phyloP scores from a whole-genome alignment of 2,797 vertebrate genomes.

The Sebastes itinus region DNA sequence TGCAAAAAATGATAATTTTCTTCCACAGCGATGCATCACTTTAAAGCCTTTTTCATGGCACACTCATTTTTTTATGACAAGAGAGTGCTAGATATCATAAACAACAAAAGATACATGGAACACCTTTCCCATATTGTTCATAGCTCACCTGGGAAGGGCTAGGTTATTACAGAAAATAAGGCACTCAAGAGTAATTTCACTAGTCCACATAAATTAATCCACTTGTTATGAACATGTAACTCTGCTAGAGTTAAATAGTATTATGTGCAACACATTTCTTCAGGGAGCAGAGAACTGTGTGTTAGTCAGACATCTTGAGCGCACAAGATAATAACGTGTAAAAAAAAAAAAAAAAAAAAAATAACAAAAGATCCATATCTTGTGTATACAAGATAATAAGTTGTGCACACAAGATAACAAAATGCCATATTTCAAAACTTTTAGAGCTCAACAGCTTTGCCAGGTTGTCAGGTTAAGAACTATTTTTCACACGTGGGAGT shows the following conservation, averaged over 20 bases:
- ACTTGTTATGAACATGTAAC: neutral
- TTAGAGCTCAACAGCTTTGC: neutral
- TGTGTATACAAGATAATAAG: neutral
- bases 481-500: conserved; percentile 6
- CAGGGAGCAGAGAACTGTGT: neutral
- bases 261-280: neutral
- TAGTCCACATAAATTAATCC: too few relatives aligned
- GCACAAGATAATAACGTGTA: neutral
- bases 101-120: neutral
- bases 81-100: neutral
- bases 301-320: neutral
- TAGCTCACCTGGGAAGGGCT: neutral
- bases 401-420: neutral
- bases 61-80: neutral
- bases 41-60: neutral
- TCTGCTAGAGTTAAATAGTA: neutral
- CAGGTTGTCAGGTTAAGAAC: neutral
- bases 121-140: neutral
- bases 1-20: conserved; percentile 11
- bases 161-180: neutral
- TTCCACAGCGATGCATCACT: conserved; percentile 21
- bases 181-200: neutral
- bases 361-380: neutral
- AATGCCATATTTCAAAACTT: neutral
- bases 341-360: neutral